Conservation (phyloP, 2,888 invertebrate species). For the Aleiodes alternator region DNA sequence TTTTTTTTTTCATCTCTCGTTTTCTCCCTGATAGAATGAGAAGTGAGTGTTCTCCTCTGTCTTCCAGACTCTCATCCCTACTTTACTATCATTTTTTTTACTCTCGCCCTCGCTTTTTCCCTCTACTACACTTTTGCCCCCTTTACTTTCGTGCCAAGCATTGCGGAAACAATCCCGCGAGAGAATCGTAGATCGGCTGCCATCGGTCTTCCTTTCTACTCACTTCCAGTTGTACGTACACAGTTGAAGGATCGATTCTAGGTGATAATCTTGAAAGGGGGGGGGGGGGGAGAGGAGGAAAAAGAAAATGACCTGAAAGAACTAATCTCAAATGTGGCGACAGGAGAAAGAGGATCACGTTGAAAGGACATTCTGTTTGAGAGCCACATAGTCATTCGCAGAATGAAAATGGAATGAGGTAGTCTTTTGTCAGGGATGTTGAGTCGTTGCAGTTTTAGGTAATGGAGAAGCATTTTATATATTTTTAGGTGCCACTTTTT, state of each 20-base stretch:
- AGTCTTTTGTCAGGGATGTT: constrained; percentile 7
- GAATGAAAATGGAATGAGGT: constrained; percentile 19
- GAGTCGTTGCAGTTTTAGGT: constrained; percentile 4
- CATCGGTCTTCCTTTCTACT: constrained; percentile 52
- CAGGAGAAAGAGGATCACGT: constrained; percentile 46
- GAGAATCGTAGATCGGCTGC: constrained; percentile 55
- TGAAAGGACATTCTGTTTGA: constrained; percentile 30
- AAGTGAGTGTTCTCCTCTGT: constrained; percentile 34
- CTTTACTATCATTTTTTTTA: constrained; percentile 26
- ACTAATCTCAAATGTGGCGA: constrained; percentile 52
- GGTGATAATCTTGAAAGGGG: constrained; percentile 54
- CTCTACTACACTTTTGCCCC: background rate
- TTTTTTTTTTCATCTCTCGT: background rate
- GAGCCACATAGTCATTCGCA: constrained; percentile 33
- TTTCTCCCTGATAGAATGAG: constrained; percentile 21
- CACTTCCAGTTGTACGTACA: background rate
- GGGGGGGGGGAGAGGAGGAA: background rate
- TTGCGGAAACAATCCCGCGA: constrained; percentile 55
- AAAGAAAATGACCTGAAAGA: constrained; percentile 29
- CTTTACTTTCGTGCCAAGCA: constrained; percentile 34
- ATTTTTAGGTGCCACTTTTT: constrained; percentile 11
- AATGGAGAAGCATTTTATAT: constrained; percentile 20
- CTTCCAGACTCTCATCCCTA: constrained; percentile 17
- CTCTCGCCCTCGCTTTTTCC: background rate
- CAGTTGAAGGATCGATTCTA: constrained; percentile 55